Conservation (phyloP, 2,113 vertebrate species). For the Climacteris rufus region DNA sequence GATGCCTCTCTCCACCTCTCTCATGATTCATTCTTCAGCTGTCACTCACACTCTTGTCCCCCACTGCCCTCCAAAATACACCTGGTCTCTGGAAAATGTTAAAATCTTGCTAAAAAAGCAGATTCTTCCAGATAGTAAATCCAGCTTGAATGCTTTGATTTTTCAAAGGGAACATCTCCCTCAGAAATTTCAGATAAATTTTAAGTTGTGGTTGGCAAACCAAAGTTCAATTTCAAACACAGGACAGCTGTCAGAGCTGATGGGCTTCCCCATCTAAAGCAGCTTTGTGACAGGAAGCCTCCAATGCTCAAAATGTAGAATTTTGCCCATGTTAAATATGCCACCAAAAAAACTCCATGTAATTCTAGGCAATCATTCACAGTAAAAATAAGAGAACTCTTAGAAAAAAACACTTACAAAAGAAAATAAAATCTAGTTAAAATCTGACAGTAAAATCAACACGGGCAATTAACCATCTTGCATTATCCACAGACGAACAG, state of each 20-base stretch:
- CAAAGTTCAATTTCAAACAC: neutral
- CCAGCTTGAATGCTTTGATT: neutral
- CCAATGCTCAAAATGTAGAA: conserved; percentile 26
- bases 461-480: neutral
- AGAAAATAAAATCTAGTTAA: conserved; percentile 31
- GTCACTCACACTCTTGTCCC: neutral
- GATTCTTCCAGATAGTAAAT: neutral
- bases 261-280: neutral
- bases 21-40: neutral
- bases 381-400: conserved; percentile 41
- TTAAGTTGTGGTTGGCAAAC: neutral
- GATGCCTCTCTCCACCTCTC: neutral
- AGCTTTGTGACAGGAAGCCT: neutral
- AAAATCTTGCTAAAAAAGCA: neutral
- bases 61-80: neutral
- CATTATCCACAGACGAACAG: conserved; percentile 24
- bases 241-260: neutral
- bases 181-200: neutral
- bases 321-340: neutral
- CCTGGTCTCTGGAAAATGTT: neutral
- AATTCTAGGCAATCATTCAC: conserved; percentile 26
- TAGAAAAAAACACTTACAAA: conserved; percentile 45
- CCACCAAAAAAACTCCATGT: neutral
- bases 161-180: neutral
- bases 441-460: conserved; percentile 11